These are phyloP conservation scores for Hydropotes inermis DNA, from an alignment of 2,113 vertebrate genomes.

Conservation along the genomic window DNA sequence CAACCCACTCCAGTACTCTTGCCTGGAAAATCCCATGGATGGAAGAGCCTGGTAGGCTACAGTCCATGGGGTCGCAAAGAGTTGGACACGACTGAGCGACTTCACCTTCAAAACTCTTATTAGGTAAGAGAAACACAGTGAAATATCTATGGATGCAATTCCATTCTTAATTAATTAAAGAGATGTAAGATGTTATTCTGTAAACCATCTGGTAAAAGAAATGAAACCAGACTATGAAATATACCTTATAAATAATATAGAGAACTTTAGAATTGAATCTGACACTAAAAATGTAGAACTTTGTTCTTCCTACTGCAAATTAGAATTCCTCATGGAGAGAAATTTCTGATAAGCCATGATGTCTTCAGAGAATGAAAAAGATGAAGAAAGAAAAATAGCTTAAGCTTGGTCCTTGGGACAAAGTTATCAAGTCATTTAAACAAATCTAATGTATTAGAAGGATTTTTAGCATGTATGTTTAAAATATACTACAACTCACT, in stretches of 20 bases:
- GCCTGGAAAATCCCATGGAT: no score
- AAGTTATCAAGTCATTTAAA: conserved; percentile 35
- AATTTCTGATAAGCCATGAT: conserved; percentile 17
- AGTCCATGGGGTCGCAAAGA: no score
- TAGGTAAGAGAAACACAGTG: neutral
- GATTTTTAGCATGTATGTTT: neutral
- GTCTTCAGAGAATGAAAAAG: conserved; percentile 13
- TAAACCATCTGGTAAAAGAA: neutral
- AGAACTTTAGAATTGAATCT: neutral
- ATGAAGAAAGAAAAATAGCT: conserved; percentile 22
- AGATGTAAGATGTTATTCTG: neutral
- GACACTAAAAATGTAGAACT: neutral
- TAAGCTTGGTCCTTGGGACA: neutral
- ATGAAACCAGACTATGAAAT: neutral
- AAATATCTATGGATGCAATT: conserved; percentile 7
- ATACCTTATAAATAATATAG: conserved; percentile 3
- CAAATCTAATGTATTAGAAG: neutral
- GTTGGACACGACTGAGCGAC: no score
- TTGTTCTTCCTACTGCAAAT: neutral
- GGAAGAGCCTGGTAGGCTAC: no score
- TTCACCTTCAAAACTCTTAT: neutral
- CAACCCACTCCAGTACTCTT: no score
- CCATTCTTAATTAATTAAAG: conserved; percentile 39
- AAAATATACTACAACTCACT: neutral
- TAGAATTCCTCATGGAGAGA: neutral